Evolutionary conservation across 2,888 invertebrate species (phyloP).

Genomic region (Xanthia togata): DNA sequence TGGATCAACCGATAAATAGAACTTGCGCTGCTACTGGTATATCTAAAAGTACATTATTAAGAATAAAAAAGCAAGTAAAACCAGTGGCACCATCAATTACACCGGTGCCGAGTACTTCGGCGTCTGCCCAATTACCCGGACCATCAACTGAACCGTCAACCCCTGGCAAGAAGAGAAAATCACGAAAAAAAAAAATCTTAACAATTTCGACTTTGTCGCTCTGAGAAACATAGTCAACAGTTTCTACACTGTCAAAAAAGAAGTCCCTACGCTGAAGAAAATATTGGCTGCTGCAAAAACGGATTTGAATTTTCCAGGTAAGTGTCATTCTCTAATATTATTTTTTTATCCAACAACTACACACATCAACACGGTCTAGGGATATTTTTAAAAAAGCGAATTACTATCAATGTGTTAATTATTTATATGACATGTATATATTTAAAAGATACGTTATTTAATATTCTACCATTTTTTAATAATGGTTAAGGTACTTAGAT

Average conservation of each 20-base stretch:
- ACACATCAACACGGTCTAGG: too few relatives aligned
- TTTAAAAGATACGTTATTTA: too few relatives aligned
- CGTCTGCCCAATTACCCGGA: conserved; percentile 23
- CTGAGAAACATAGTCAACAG: conserved; percentile 36
- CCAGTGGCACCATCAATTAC: conserved; percentile 3
- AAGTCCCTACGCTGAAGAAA: conserved; percentile 46
- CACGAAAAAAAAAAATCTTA: background rate
- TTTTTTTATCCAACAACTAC: conserved; percentile 6
- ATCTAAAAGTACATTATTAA: too few relatives aligned
- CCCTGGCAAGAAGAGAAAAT: conserved; percentile 17
- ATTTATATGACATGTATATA: too few relatives aligned
- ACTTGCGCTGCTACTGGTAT: background rate
- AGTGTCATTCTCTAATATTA: background rate
- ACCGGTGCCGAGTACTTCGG: conserved; percentile 21
- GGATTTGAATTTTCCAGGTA: conserved; percentile 11
- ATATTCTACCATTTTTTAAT: too few relatives aligned
- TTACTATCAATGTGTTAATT: too few relatives aligned
- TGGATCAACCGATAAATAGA: too few relatives aligned
- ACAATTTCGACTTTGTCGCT: conserved; percentile 20
- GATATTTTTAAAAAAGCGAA: too few relatives aligned
- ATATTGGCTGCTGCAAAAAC: conserved; percentile 25
- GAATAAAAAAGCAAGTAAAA: conserved; percentile 2
- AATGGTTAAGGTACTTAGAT: too few relatives aligned
- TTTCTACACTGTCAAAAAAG: conserved; percentile 33
- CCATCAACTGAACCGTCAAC: conserved; percentile 21